Evolutionary conservation across 2,113 vertebrate genomes (phyloP), one percentile per base, ranked within the genome.

Genomic region (Brachirus orientalis): DNA sequence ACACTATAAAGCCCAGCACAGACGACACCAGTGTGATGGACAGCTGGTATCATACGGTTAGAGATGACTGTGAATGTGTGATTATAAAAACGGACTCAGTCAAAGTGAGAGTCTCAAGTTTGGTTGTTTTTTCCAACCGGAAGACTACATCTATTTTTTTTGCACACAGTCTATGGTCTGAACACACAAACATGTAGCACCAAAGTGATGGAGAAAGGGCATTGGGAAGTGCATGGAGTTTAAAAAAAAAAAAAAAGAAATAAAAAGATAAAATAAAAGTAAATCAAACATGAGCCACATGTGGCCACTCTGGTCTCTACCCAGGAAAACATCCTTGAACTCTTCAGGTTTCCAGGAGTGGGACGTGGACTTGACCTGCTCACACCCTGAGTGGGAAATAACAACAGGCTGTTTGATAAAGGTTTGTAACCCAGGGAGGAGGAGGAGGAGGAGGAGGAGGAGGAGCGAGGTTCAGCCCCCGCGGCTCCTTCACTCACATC

Each of bases 171-270:
- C 28, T 28, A 28, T 6, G 9, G 63, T 62, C 55, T 5, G 9
- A 40, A 57, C 54, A 28, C n/a, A 71, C 46, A 63, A 58, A 83
- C 69, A 73, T 28, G 17, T 73, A 80, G 77, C 79, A 83, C 69
- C 80, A 65, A 55, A 50, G 22, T 56, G 75, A 82, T 51, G 76
- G 78, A 80, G 67, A 57, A 69, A 41, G 40, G 61, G 57, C 48
- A 50, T 33, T 51, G 50, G 63, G 63, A 63, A 72, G 64, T 63
- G 52, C 71, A 71, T 50, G 71, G 50, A 83, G 18, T 17, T 19
- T 22, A 10, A 43, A 46, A 50, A 36, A 41, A 55, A 64, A 56
- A 22, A 50, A 53, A 16, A 11, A 35, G 33, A 55, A 58, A 9
- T 6, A 45, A 19, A 55, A 1, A 38, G 53, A 9, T 6, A 45